phyloP scores from a whole-genome alignment of 1,140 invertebrate species.

The Drosophila kepulauana region DNA sequence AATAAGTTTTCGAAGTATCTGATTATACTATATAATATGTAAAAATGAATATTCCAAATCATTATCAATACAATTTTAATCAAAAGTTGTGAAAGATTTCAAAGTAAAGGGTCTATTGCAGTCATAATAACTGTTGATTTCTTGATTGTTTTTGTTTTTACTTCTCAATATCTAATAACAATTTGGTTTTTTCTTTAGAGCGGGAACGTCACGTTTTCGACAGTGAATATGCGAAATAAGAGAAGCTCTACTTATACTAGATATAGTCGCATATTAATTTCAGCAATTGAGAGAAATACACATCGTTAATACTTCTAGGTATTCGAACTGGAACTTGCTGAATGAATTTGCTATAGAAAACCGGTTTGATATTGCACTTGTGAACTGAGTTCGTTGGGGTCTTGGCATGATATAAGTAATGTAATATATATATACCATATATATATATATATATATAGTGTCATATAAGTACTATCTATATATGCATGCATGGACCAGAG shows the following conservation, averaged over 20 bases:
- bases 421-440: background rate
- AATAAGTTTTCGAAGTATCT: too few species aligned
- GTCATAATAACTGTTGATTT: too few species aligned
- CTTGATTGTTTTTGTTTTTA: too few species aligned
- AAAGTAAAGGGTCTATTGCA: too few species aligned
- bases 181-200: background rate
- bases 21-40: too few species aligned
- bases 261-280: background rate
- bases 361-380: constrained; percentile 12
- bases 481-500: constrained; percentile 6
- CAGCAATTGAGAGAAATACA: constrained; percentile 4
- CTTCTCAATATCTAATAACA: too few species aligned
- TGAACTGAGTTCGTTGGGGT: constrained; percentile 1
- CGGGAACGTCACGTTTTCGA: constrained; percentile 13
- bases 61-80: too few species aligned
- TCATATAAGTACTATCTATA: background rate
- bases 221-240: background rate
- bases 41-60: too few species aligned
- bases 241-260: too few species aligned
- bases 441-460: background rate
- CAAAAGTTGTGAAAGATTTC: too few species aligned
- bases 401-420: constrained; percentile 1
- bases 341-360: constrained; percentile 11
- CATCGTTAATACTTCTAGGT: background rate
- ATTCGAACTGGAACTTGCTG: background rate